Percentiles rank a stretch among this genome's conserved stretches.
Conservation (phyloP, 2,797 vertebrate genomes). For the Tokudaia tokunoshimensis region DNA sequence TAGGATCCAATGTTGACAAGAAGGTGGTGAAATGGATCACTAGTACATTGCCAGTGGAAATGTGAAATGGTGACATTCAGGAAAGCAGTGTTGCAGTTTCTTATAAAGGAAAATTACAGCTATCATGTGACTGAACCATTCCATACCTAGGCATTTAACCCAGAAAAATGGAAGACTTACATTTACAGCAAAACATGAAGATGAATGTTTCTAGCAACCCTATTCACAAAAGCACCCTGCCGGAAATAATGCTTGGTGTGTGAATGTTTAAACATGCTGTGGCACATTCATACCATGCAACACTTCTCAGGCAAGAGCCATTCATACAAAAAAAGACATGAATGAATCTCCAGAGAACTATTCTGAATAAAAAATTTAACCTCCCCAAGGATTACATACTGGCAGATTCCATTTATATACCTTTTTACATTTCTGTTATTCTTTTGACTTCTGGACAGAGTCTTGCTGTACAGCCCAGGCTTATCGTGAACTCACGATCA, state of each 20-base stretch:
- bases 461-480: not conserved
- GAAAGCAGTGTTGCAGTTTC: not conserved
- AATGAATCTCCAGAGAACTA: constrained; percentile 16
- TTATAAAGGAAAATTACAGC: not conserved
- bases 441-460: not conserved
- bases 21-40: constrained; percentile 18
- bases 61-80: not conserved
- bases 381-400: not conserved
- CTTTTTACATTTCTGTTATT: not conserved
- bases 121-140: constrained; percentile 1
- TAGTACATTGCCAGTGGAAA: not conserved
- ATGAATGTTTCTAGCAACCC: not conserved
- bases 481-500: not conserved
- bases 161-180: not conserved
- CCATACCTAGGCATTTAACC: constrained; percentile 7
- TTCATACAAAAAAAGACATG: not conserved
- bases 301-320: not conserved
- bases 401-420: not conserved
- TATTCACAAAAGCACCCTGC: not conserved
- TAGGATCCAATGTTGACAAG: not conserved
- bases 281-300: not conserved
- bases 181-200: not conserved
- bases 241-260: not conserved
- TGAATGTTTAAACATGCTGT: not conserved
- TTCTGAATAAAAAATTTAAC: not conserved